Evolutionary conservation across 2,888 invertebrate species (phyloP).

Genomic region (Phrixothrix hirtus): DNA sequence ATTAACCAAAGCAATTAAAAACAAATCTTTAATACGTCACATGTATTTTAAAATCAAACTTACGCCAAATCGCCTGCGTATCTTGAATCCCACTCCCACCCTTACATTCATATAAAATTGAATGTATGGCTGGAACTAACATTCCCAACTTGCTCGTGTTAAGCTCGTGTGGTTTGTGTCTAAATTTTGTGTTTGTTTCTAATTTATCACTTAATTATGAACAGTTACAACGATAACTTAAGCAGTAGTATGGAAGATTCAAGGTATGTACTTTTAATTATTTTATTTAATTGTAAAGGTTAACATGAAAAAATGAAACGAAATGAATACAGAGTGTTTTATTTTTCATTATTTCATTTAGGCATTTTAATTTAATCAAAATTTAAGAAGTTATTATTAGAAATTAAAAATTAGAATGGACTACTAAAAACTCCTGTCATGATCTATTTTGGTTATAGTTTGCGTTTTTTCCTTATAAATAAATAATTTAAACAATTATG

Average conservation of each 20-base stretch:
- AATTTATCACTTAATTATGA: slow-evolving; percentile 37
- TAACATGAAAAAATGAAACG: neutral
- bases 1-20: too few species aligned
- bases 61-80: slow-evolving; percentile 4
- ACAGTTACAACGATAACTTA: slow-evolving; percentile 41
- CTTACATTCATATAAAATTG: slow-evolving; percentile 37
- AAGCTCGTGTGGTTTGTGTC: neutral
- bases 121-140: slow-evolving; percentile 17
- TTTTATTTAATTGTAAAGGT: neutral
- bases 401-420: neutral
- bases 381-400: neutral
- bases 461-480: too few species aligned
- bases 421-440: too few species aligned
- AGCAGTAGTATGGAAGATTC: slow-evolving; percentile 43
- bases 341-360: neutral
- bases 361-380: neutral
- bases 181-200: slow-evolving; percentile 24
- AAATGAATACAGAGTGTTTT: too few species aligned
- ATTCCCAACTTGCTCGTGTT: neutral
- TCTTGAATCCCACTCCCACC: slow-evolving; percentile 24
- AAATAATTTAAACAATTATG: too few species aligned
- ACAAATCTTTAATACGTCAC: neutral
- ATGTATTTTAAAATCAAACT: neutral
- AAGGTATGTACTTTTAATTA: slow-evolving; percentile 34
- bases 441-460: too few species aligned